Conservation (phyloP, 64 coral and sea anemone species). For the Orbicella faveolata region DNA sequence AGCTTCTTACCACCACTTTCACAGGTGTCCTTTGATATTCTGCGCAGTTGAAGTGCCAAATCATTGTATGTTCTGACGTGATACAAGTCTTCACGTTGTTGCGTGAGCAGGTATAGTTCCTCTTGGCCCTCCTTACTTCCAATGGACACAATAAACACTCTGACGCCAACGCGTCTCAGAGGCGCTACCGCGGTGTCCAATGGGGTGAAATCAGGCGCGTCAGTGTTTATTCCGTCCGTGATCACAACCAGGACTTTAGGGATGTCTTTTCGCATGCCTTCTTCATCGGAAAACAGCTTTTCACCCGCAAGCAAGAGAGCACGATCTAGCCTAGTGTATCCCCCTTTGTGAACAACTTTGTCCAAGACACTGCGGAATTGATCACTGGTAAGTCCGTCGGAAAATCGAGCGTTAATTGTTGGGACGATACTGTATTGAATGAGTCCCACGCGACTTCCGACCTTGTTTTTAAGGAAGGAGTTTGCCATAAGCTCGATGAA, state of each 20-base stretch:
- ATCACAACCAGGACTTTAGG: constrained; percentile 61
- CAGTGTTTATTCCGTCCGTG: constrained; percentile 63
- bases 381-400: background rate
- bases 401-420: constrained; percentile 20
- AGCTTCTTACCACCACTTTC: constrained; percentile 17
- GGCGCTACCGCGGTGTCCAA: constrained; percentile 64
- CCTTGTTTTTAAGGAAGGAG: constrained; percentile 40
- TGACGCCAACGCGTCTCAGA: constrained; percentile 45
- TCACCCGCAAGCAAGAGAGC: background rate
- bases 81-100: constrained; percentile 32
- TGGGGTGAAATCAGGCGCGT: constrained; percentile 44
- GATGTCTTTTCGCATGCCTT: background rate
- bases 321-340: constrained; percentile 12
- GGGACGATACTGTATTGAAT: constrained; percentile 44
- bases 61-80: constrained; percentile 33
- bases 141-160: constrained; percentile 61
- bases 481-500: constrained; percentile 16
- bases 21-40: constrained; percentile 34
- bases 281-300: constrained; percentile 15
- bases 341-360: background rate
- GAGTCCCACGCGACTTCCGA: constrained; percentile 44
- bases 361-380: constrained; percentile 25
- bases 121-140: constrained; percentile 25
- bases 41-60: constrained; percentile 14
- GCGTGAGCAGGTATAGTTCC: constrained; percentile 38